Evolutionary conservation across 1,140 invertebrate genomes (phyloP).

Genomic region (Onthophagus taurus): DNA sequence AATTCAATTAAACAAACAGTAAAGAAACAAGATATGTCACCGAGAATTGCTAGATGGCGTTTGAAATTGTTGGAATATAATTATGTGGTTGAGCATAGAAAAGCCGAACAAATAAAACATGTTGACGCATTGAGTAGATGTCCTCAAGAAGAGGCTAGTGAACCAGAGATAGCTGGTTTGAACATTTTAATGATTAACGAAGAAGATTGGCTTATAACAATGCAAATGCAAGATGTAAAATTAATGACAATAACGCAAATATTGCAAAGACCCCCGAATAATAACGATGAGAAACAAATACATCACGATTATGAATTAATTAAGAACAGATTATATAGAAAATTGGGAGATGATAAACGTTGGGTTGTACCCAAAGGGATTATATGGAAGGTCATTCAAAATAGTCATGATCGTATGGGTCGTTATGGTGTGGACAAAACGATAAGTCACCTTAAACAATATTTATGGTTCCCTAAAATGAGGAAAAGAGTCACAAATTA

Average conservation of each 20-base stretch:
- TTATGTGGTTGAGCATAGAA: slow-evolving; percentile 24
- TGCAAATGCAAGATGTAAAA: slow-evolving; percentile 8
- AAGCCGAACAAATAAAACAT: slow-evolving; percentile 20
- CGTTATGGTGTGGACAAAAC: slow-evolving; percentile 30
- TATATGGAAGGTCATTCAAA: slow-evolving; percentile 20
- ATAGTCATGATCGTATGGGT: slow-evolving; percentile 32
- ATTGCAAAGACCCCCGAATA: neutral
- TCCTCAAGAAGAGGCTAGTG: slow-evolving; percentile 10
- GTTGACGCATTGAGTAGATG: slow-evolving; percentile 25
- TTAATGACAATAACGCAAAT: neutral
- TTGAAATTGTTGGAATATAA: slow-evolving; percentile 24
- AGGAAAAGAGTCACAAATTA: slow-evolving; percentile 5
- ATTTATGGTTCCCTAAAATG: slow-evolving; percentile 31
- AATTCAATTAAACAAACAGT: slow-evolving; percentile 24
- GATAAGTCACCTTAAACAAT: slow-evolving; percentile 21
- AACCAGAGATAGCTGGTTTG: slow-evolving; percentile 7
- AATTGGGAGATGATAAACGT: neutral
- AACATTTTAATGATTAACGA: slow-evolving; percentile 10
- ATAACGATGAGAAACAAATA: neutral
- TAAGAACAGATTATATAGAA: slow-evolving; percentile 8
- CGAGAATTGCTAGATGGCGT: slow-evolving; percentile 24
- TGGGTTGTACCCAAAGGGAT: slow-evolving; percentile 14
- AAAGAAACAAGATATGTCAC: slow-evolving; percentile 29
- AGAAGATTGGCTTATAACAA: slow-evolving; percentile 12
- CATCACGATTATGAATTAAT: slow-evolving; percentile 2